Evolutionary conservation across 1,140 invertebrate genomes (phyloP), one percentile per base, ranked within the genome.

Genomic region (Drosophila trapezifrons): DNA sequence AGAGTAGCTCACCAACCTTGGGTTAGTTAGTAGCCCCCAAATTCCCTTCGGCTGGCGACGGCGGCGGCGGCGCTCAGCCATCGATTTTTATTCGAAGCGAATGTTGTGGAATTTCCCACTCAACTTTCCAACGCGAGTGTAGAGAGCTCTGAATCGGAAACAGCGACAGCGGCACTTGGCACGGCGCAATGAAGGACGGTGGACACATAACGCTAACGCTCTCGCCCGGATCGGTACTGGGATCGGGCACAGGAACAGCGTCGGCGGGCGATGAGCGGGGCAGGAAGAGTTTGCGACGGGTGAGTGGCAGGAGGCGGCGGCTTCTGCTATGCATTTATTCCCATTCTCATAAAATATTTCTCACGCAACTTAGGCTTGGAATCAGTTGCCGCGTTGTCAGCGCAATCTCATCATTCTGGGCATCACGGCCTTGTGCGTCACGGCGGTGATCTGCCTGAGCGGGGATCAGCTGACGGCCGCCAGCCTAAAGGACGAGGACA

Each of bases 321-420:
- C 20, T 20, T 22, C 38, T 10, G 32, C 32, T 37, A 12, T 45
- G 35, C 22, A 54, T 62, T 29, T 29, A 43, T 64, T n/a, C 51
- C 12, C 60, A 40, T 67, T 55, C 43, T 32, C 32, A 54, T n/a
- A n/a, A 12, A 35, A 15, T 40, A 0, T 46, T 45, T 93, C 93
- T 32, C 80, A 20, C 13, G 18, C 13, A 15, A 1, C 32, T 37
- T 37, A 97, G 96, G 93, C 94, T 91, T 97, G 96, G 97, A 96
- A 97, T 85, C 95, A 96, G 80, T 91, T 97, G 38, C 97, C 97
- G n/a, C 94, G 96, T 78, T 95, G 96, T 83, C 96, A 97, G 91
- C 93, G 95, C 42, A 96, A 95, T 85, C 93, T 96, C 37, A 93
- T 96, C 57, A 94, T 95, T 73, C 94, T 96, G 73, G 78, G 94